Evolutionary conservation across 2,888 invertebrate genomes (phyloP).

Genomic region (Chrysina gloriosa): DNA sequence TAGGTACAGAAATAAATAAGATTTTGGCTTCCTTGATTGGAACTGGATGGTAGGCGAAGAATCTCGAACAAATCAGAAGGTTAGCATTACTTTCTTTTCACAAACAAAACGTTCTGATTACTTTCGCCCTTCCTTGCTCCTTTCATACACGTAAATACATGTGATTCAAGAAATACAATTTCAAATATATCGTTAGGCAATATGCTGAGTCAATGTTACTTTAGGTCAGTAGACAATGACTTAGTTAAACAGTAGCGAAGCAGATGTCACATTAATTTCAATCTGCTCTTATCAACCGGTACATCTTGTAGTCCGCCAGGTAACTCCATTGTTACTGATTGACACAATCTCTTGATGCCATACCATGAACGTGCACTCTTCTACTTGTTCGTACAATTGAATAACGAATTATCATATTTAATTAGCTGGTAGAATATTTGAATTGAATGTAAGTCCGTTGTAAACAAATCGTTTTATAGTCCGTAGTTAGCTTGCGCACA

Average conservation of each 20-base stretch:
- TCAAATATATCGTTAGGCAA: conserved; percentile 15
- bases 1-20: too few species aligned
- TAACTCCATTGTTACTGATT: conserved; percentile 41
- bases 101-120: not conserved
- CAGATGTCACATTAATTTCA: conserved; percentile 45
- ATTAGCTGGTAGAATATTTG: conserved; percentile 28
- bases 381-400: conserved; percentile 27
- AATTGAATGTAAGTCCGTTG: not conserved
- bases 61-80: too few species aligned
- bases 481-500: too few species aligned
- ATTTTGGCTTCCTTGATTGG: too few species aligned
- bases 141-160: not conserved
- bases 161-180: not conserved
- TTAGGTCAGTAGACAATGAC: conserved; percentile 42
- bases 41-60: too few species aligned
- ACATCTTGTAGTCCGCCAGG: conserved; percentile 41
- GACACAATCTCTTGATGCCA: conserved; percentile 39
- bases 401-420: conserved; percentile 43
- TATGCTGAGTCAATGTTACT: conserved; percentile 23
- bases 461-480: not conserved
- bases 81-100: too few species aligned
- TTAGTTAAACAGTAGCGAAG: conserved; percentile 42
- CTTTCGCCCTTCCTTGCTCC: not conserved
- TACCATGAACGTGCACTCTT: conserved; percentile 24
- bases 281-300: conserved; percentile 38